phyloP scores from a whole-genome alignment of 2,113 vertebrate species.

The Cyphomyrus plagiostoma region DNA sequence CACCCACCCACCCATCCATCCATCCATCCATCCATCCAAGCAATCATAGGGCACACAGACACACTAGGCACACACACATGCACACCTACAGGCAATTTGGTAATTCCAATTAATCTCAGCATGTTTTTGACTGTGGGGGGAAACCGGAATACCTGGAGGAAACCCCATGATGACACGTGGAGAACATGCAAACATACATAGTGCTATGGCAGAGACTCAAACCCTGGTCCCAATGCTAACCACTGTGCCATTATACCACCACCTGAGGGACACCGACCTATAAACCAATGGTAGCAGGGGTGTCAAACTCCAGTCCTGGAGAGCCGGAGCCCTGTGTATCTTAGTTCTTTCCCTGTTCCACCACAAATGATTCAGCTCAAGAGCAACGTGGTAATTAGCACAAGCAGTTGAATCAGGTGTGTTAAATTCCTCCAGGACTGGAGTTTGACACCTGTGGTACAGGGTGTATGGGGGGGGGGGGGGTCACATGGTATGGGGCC shows the following conservation, averaged over 20 bases:
- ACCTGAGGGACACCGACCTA: not conserved
- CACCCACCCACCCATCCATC: not conserved
- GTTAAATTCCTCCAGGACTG: too few relatives aligned
- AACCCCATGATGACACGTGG: not conserved
- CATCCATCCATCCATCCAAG: not conserved
- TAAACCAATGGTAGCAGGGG: not conserved
- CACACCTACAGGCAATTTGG: not conserved
- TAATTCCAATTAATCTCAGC: too few relatives aligned
- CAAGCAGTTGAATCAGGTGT: too few relatives aligned
- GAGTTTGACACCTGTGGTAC: too few relatives aligned
- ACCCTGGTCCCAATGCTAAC: not conserved
- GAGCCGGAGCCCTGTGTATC: not conserved
- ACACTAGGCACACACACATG: not conserved
- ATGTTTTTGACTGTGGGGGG: too few relatives aligned
- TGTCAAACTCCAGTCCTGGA: too few relatives aligned
- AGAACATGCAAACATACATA: not conserved
- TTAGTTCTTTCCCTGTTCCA: too few relatives aligned
- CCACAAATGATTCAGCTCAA: too few relatives aligned
- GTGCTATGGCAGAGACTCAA: not conserved
- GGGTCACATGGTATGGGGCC: not conserved
- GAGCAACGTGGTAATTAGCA: too few relatives aligned
- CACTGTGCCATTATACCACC: not conserved
- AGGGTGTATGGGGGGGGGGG: too few relatives aligned
- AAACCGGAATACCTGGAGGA: not conserved
- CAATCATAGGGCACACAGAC: not conserved